phyloP scores from a whole-genome alignment of 2,797 vertebrate species.

The Synaphobranchus kaupii region DNA sequence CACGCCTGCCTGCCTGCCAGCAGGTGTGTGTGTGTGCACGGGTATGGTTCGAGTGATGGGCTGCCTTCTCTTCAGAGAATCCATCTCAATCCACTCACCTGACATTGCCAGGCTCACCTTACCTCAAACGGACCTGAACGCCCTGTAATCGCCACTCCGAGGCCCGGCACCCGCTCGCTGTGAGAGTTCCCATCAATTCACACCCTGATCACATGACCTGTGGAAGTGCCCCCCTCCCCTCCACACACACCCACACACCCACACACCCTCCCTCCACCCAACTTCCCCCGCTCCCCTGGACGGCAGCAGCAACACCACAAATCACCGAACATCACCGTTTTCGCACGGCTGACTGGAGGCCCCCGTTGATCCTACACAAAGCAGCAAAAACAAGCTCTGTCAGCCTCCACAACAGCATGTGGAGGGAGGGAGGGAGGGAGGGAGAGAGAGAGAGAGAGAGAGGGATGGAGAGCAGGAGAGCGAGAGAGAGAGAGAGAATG shows the following conservation, averaged over 20 bases:
- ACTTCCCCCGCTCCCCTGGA: neutral
- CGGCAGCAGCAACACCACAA: constrained; percentile 12
- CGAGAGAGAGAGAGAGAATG: too few species aligned
- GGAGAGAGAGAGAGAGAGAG: neutral
- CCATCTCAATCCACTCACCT: neutral
- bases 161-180: neutral
- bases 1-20: neutral
- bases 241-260: too few species aligned
- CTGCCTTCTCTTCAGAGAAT: neutral
- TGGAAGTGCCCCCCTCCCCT: neutral
- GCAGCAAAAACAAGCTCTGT: constrained; percentile 26
- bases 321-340: constrained; percentile 11
- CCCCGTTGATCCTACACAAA: constrained; percentile 18
- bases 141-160: neutral
- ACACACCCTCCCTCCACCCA: too few species aligned
- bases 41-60: neutral
- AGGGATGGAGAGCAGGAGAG: neutral
- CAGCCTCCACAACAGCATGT: too few species aligned
- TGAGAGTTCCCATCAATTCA: neutral
- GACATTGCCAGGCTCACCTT: neutral
- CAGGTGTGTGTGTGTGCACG: neutral
- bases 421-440: too few species aligned
- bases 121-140: neutral
- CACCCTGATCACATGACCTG: neutral
- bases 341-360: constrained; percentile 7